Evolutionary conservation across 1,140 invertebrate species (phyloP).

Genomic region (Pogonus chalceus): DNA sequence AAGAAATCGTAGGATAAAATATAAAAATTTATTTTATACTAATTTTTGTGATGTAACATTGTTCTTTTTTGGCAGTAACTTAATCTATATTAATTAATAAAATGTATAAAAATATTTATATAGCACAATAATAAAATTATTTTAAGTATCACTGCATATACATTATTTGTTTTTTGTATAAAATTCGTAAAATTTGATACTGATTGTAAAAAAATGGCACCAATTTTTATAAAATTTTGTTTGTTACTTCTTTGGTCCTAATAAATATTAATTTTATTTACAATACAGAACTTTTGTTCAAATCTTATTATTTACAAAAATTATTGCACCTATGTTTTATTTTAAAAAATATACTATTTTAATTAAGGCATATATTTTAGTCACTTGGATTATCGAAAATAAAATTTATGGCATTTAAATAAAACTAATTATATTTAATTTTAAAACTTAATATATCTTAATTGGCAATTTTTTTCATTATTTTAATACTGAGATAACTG

Average conservation of each 20-base stretch:
- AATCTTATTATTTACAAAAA: too few relatives aligned
- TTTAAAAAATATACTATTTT: too few relatives aligned
- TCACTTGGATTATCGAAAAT: too few relatives aligned
- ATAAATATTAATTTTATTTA: constrained; percentile 2
- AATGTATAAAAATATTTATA: too few relatives aligned
- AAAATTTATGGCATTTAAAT: too few relatives aligned
- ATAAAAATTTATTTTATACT: neutral
- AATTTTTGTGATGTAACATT: neutral
- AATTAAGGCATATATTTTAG: too few relatives aligned
- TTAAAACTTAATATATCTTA: too few relatives aligned
- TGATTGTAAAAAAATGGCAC: constrained; percentile 1
- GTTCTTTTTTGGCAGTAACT: neutral
- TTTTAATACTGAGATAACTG: too few relatives aligned
- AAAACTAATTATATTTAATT: too few relatives aligned
- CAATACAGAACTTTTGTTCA: too few relatives aligned
- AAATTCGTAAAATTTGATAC: neutral
- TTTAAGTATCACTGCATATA: constrained; percentile 4
- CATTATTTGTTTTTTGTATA: neutral
- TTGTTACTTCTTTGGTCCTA: neutral
- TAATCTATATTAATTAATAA: neutral
- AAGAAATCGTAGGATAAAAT: constrained; percentile 10
- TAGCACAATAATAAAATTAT: neutral
- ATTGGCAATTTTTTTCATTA: too few relatives aligned
- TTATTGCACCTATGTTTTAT: too few relatives aligned
- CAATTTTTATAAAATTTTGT: neutral